Evolutionary conservation across 2,888 invertebrate species (phyloP), one percentile per base, ranked within the genome.

Genomic region (Megastigmus dorsalis): DNA sequence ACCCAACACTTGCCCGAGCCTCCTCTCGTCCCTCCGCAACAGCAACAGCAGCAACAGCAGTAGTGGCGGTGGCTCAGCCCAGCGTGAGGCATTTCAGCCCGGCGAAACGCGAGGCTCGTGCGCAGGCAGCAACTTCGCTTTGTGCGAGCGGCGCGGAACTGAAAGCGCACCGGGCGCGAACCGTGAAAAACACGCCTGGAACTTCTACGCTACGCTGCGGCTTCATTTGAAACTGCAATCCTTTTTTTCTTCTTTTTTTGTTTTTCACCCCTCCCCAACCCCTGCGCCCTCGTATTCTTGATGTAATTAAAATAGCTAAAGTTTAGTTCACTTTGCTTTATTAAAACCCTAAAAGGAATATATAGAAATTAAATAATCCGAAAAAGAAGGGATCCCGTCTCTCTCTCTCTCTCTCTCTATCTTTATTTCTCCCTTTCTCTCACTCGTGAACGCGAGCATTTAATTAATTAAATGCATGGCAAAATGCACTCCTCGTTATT

Each of bases 301-400:
- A 68, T 72, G 68, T 68, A 68, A 76, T 72, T 76, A 67, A 65
- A 72, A 67, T 13, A 26, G 48, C 54, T 10, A 43, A 52, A 66
- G 30, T 60, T 72, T 52, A 41, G 38, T 66, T 55, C 69, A 73
- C 76, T 70, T 66, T 45, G 41, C 66, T 54, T 66, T 76, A 73
- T 76, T 76, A 73, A 76, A 73, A 72, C 60, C 66, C 48, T 59
- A 15, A 62, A 57, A 36, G 41, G 57, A 50, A 65, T 63, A 55
- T 60, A 73, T 62, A 65, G 15, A 23, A 48, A 72, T 52, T 57
- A 60, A 73, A 66, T 38, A 69, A 63, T 23, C 38, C 10, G 13
- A 52, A 50, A 52, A 66, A 60, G 33, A 66, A 54, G 6, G 18
- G n/a, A 6, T 20, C 6, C 41, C 13, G 13, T 7, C 6, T n/a